phyloP scores from a whole-genome alignment of 2,888 invertebrate genomes.

The Cephus sareptanus region DNA sequence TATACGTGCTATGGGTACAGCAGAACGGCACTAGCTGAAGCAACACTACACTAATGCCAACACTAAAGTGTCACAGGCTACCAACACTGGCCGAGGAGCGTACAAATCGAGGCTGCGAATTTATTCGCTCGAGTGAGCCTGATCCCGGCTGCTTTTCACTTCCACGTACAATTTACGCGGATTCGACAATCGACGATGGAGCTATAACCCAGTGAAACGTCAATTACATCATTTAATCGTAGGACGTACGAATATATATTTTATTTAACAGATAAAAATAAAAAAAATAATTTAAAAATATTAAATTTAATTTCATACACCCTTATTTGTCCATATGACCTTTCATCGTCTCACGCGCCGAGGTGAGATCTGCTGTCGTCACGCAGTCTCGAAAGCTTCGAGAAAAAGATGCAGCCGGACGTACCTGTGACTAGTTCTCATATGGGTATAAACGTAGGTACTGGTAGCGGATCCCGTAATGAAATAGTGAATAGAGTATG shows the following conservation, averaged over 20 bases:
- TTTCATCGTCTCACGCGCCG: not conserved
- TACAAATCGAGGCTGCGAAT: not conserved
- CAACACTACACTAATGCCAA: not conserved
- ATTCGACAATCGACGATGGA: not conserved
- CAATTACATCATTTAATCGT: not conserved
- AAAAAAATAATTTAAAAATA: not conserved
- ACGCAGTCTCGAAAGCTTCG: not conserved
- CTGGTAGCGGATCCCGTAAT: not conserved
- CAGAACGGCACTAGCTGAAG: not conserved
- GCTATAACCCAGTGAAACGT: not conserved
- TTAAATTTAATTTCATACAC: not conserved
- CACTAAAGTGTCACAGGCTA: not conserved
- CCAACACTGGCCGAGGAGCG: not conserved
- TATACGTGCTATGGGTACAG: not conserved
- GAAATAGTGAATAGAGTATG: not conserved
- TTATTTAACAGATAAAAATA: not conserved
- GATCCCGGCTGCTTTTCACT: not conserved
- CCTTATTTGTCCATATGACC: not conserved
- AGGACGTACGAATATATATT: not conserved
- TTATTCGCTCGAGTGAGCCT: not conserved
- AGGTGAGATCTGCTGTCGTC: not conserved
- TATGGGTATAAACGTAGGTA: not conserved
- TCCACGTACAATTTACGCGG: not conserved
- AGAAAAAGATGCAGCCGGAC: not conserved
- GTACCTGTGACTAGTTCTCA: not conserved